Conservation (phyloP, 2,888 invertebrate genomes). For the Autographa pulchrina region DNA sequence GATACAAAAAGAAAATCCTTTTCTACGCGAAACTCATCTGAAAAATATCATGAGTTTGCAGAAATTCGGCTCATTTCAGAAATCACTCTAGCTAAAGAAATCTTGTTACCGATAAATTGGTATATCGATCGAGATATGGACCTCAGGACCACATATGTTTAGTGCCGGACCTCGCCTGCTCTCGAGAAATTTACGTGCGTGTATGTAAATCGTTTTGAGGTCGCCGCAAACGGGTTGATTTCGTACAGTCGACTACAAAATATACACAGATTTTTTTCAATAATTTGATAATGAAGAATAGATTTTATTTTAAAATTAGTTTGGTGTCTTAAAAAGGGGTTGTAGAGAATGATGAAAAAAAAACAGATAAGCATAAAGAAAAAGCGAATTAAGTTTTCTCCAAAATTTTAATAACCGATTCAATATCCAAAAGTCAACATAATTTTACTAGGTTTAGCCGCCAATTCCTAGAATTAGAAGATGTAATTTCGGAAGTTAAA, state of each 20-base stretch:
- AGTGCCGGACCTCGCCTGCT: slow-evolving; percentile 35
- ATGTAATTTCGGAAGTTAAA: neutral
- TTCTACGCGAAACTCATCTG: slow-evolving; percentile 42
- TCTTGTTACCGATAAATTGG: slow-evolving; percentile 52
- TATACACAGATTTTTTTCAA: neutral
- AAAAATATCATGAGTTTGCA: slow-evolving; percentile 16
- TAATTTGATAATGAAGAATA: too few relatives aligned
- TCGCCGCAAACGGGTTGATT: slow-evolving; percentile 43
- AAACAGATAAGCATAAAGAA: too few relatives aligned
- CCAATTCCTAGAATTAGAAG: neutral
- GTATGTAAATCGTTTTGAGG: slow-evolving; percentile 59
- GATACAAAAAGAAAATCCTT: neutral
- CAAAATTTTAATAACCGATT: too few relatives aligned
- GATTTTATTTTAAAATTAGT: too few relatives aligned
- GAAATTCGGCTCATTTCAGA: slow-evolving; percentile 18
- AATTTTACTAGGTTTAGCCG: too few relatives aligned
- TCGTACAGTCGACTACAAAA: slow-evolving; percentile 40
- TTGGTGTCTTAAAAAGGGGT: too few relatives aligned
- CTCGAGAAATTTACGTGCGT: slow-evolving; percentile 49
- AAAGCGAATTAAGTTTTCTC: too few relatives aligned
- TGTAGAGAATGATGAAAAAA: too few relatives aligned
- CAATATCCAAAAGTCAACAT: too few relatives aligned
- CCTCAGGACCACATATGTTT: slow-evolving; percentile 38
- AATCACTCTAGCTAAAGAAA: slow-evolving; percentile 38
- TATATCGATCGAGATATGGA: slow-evolving; percentile 45